Conservation (phyloP, 2,113 vertebrate genomes). For the Sakesphorus luctuosus region DNA sequence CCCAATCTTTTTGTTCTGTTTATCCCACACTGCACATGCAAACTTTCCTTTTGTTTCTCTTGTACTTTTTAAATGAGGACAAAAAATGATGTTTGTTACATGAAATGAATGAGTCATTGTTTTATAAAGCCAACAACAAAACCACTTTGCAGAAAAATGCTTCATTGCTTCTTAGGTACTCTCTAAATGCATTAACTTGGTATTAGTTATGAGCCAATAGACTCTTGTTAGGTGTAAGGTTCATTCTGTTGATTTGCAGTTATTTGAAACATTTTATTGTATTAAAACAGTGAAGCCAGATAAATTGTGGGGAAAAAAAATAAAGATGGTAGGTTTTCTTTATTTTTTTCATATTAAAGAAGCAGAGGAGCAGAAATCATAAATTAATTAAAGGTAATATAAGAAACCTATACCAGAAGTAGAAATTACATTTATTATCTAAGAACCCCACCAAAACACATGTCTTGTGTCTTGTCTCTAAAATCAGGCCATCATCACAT, state of each 20-base stretch:
- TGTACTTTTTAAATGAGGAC: not conserved
- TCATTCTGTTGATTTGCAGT: not conserved
- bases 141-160: not conserved
- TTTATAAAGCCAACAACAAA: not conserved
- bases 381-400: not conserved
- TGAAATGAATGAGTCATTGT: not conserved
- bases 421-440: not conserved
- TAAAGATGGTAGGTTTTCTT: fast-evolving
- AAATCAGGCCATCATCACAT: slow-evolving; percentile 31
- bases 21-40: not conserved
- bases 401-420: not conserved
- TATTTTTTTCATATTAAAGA: not conserved
- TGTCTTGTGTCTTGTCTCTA: not conserved
- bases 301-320: not conserved
- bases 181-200: not conserved
- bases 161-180: not conserved
- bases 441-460: not conserved
- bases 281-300: not conserved
- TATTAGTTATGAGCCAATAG: not conserved
- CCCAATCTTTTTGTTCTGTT: not conserved
- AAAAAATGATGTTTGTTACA: not conserved
- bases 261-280: not conserved
- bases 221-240: not conserved
- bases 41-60: not conserved
- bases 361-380: not conserved